Conservation (phyloP, 2,113 vertebrate genomes). For the Apteryx mantelli region DNA sequence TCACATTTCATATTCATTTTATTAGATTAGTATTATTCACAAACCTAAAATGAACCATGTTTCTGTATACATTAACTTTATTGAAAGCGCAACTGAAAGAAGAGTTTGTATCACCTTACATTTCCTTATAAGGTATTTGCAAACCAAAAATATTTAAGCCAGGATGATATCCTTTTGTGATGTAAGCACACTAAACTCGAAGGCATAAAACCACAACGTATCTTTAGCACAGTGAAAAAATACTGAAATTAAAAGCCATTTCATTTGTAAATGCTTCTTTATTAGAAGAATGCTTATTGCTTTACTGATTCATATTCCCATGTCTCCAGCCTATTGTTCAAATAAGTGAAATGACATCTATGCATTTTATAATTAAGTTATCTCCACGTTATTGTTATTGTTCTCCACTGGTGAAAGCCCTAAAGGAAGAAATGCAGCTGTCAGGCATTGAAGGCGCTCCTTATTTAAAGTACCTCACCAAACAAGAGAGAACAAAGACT, state of each 20-base stretch:
- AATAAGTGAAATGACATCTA: conserved; percentile 21
- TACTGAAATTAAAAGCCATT: not conserved
- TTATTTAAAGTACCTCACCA: not conserved
- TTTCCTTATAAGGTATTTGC: not conserved
- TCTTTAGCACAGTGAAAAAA: not conserved
- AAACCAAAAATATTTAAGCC: not conserved
- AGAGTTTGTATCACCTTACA: not conserved
- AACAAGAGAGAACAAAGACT: conserved; percentile 4
- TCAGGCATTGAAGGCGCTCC: not conserved
- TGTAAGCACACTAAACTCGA: not conserved
- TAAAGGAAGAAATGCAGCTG: not conserved
- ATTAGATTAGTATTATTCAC: not conserved
- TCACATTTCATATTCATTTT: not conserved
- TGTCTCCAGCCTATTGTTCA: not conserved
- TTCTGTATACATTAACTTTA: not conserved
- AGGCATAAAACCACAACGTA: not conserved
- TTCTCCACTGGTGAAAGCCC: not conserved
- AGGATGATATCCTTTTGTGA: not conserved
- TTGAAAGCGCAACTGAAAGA: not conserved
- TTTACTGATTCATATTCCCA: not conserved
- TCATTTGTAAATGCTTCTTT: not conserved
- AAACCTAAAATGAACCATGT: not conserved
- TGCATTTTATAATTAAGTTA: conserved; percentile 45
- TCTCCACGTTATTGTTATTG: not conserved
- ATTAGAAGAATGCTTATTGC: not conserved